Base-by-base conservation (phyloP, 2,797 vertebrate genomes). In the Molossus alvarezi region DNA sequence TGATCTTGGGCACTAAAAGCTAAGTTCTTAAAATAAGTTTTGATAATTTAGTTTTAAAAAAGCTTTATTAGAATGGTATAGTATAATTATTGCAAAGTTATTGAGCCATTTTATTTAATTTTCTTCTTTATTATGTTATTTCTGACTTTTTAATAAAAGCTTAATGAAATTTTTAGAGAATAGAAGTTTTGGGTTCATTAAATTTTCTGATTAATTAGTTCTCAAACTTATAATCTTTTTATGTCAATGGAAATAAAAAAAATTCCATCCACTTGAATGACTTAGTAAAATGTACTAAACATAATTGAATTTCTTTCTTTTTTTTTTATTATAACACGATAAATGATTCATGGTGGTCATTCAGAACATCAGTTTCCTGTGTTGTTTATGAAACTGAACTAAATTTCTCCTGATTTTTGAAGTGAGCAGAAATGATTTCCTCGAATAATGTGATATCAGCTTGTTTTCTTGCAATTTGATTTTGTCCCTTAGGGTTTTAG, bases 21-120 rank as follows among this genome's bases (percentile, higher is more conserved):
- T 90, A 96, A 98, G 87, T 94, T 85, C 21, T 95, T 95, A 45
- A 92, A 92, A 90, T 65, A 67, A 17, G 41, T 91, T 95, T 94
- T 81, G n/a, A 20, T 72, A 73, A 97, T 55, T 88, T 82, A 73
- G 48, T 96, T 45, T 45, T 88, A 71, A 67, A 83, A 79, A 73
- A 23, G 14, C 27, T 80, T 89, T 84, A 84, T 12, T 90, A 86
- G 17, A 79, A 55, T n/a, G 15, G 21, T 84, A 84, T 55, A 4
- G 5, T 77, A 48, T 55, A 88, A 88, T 57, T 89, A 21, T 96
- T 87, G 25, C 55, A 82, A 90, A 97, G 85, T 91, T 95, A 93
- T 73, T 88, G 62, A 97, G 7, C 15, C 18, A 72, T 57, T 71
- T 82, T 83, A 93, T 80, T 91, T 92, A 87, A 95, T 91, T 97